Percentiles rank a stretch among this genome's conserved stretches.
phyloP scores from a whole-genome alignment of 2,888 invertebrate species.

The Alentia gelatinosa region DNA sequence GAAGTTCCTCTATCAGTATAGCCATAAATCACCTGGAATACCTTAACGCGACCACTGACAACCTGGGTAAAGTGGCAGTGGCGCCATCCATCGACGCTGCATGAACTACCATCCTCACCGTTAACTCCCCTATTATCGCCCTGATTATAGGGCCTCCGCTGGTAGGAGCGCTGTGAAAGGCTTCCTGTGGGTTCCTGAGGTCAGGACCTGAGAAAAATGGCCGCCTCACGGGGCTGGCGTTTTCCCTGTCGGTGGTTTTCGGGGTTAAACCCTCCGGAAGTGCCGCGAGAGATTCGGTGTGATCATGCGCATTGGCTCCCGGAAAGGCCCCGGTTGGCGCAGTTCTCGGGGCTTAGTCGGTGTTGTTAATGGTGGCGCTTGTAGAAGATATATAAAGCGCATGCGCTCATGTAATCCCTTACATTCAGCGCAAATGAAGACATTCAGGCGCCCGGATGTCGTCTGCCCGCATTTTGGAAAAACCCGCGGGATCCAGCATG shows the following conservation, averaged over 20 bases:
- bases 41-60: too few relatives aligned
- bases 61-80: neutral
- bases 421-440: slow-evolving; percentile 5
- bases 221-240: neutral
- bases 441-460: slow-evolving; percentile 20
- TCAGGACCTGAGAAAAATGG: neutral
- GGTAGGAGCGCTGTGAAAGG: neutral
- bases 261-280: neutral
- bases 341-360: neutral
- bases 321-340: neutral
- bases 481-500: neutral
- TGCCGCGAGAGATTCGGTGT: too few relatives aligned
- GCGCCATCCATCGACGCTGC: neutral
- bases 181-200: neutral
- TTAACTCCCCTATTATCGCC: neutral
- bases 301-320: neutral
- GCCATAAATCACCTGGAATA: too few relatives aligned
- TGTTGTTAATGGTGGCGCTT: neutral
- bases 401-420: neutral
- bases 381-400: neutral
- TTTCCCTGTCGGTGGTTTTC: neutral
- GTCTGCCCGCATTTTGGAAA: neutral
- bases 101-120: neutral
- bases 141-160: neutral
- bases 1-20: too few relatives aligned